A percentile compares a stretch with the other conserved stretches of the same genome.
Conservation (phyloP, 2,113 vertebrate species). For the Prionailurus bengalensis region DNA sequence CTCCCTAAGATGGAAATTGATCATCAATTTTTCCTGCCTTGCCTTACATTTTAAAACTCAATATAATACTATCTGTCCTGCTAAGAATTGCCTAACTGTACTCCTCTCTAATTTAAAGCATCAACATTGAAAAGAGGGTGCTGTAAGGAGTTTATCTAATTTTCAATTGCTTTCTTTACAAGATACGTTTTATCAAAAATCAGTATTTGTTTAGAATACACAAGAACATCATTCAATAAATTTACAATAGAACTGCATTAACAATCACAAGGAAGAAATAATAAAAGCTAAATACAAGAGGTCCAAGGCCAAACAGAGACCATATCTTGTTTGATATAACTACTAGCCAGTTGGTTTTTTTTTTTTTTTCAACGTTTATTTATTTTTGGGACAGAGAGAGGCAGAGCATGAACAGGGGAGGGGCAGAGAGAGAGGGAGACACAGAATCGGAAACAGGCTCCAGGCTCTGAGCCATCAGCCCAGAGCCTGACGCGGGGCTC, state of each 20-base stretch:
- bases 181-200: slow-evolving; percentile 2
- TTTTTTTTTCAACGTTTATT: no score
- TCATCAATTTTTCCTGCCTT: neutral
- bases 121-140: neutral
- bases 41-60: neutral
- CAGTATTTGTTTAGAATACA: neutral
- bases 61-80: neutral
- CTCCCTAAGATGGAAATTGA: neutral
- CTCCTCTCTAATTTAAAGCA: neutral
- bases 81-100: neutral
- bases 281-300: slow-evolving; percentile 7
- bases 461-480: no score
- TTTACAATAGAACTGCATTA: neutral
- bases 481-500: no score
- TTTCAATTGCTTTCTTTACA: neutral
- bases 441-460: no score
- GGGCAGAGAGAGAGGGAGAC: no score
- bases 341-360: neutral
- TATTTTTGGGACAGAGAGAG: no score
- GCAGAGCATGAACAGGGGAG: no score
- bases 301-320: neutral
- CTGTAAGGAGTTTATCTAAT: neutral
- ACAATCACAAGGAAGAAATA: neutral
- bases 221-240: neutral
- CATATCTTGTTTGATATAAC: neutral